Evolutionary conservation across 2,797 vertebrate species (phyloP), one percentile per base, ranked within the genome.

Genomic region (Aldrovandia affinis): DNA sequence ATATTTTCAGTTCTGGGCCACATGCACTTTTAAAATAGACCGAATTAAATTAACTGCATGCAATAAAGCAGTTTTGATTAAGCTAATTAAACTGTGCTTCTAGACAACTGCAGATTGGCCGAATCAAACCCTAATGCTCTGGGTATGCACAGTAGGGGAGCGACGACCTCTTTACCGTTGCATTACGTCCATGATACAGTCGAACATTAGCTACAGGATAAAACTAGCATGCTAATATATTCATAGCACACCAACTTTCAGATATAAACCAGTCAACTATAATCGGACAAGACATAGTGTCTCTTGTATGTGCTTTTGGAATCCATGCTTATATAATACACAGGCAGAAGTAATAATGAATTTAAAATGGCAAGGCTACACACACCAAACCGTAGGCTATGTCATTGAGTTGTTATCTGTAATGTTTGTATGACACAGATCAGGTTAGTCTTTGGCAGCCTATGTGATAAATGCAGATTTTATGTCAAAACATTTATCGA

Each of bases 241-340:
- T 52, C 5, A 5, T 14, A 52, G 1, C 25, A 9, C 10, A 73
- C 36, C 28, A 50, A 30, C 50, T 79, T 18, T 79, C 78, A 33
- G 28, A 78, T 7, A 55, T n/a, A 65, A 33, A 54, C 30, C 30
- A 55, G 52, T 1, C 22, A 81, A 78, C 10, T 25, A 78, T 25
- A 50, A 15, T 42, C 25, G 20, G 9, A 5, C 2, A 47, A 14
- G 6, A 14, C 5, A 79, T 7, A 28, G 30, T 54, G 10, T 15
- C 50, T 5, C 44, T 78, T 78, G 2, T 50, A 4, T 28, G 44
- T 18, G 59, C 73, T 57, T 81, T 68, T 81, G 63, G 63, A 81
- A 73, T 81, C 70, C 30, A 33, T 39, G 65, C 70, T 73, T 75
- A 84, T 80, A 39, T 80, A 84, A 84, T 33, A 57, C 22, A 2